Base-by-base conservation (phyloP, 2,113 vertebrate species). In the Rhea pennata region DNA sequence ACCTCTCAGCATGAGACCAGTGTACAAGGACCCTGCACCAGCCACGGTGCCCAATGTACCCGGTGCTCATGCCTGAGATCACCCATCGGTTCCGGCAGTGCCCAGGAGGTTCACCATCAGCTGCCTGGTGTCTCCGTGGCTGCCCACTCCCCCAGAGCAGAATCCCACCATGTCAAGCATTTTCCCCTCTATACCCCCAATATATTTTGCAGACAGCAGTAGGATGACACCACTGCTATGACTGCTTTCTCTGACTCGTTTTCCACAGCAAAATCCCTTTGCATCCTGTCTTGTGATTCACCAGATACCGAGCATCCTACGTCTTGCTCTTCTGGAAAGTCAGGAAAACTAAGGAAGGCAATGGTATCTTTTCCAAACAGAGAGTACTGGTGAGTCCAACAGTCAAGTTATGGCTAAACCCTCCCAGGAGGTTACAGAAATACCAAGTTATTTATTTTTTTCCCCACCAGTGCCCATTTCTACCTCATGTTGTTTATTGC, bases 111-210 rank as follows among this genome's bases (percentile, higher is more conserved):
- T n/a, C 85, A 39, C 75, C 72, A 58, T 54, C 0, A 1, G 15
- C 21, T 24, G 15, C n/a, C n/a, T 40, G 62, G 36, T 5, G 23
- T 16, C 27, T 44, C 33, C 20, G 14, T 56, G 3, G 0, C 61
- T 1, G 1, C 70, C 65, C 0, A 0, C 53, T 56, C 23, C n/a
- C 61, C 58, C 1, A 1, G 27, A 70, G 39, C 39, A 40, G 22
- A 9, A 24, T 69, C 50, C 44, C 62, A 33, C 53, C 0, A 0
- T 9, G 44, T 33, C 0, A 0, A 53, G 53, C 44, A 48, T 69
- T 4, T 1, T 31, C 27, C 36, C 22, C n/a, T 73, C 0, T 0
- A 29, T 40, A 21, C 44, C 40, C 36, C 5, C 3, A 1, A 46
- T 4, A 12, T 4, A 22, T n/a, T 53, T 15, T 44, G 19, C 48